Conservation (phyloP, 2,797 vertebrate genomes). For the Cirrhinus molitorella region DNA sequence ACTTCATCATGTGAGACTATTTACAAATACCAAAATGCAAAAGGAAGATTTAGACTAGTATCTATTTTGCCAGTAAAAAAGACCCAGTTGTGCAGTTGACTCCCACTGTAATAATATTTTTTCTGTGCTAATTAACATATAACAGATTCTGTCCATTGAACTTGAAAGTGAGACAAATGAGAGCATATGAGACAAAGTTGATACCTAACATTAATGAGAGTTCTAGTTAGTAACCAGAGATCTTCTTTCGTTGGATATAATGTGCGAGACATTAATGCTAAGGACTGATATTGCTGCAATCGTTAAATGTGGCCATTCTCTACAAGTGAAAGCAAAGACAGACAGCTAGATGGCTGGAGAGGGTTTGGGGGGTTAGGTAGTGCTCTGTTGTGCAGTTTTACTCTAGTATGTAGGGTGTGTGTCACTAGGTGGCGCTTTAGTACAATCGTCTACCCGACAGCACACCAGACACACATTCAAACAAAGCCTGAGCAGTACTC, state of each 20-base stretch:
- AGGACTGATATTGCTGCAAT: neutral
- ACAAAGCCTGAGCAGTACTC: slow-evolving; percentile 56
- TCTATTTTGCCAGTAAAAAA: neutral
- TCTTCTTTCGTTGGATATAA: neutral
- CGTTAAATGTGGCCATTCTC: neutral
- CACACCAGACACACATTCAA: slow-evolving; percentile 38
- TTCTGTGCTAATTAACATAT: neutral
- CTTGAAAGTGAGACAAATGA: neutral
- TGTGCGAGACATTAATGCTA: neutral
- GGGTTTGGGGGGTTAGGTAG: slow-evolving; percentile 36
- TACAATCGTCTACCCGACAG: slow-evolving; percentile 79
- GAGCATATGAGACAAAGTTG: neutral
- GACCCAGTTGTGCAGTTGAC: neutral
- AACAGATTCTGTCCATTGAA: neutral
- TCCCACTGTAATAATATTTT: neutral
- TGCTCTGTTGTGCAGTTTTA: slow-evolving; percentile 1
- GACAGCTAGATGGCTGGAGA: slow-evolving; percentile 8
- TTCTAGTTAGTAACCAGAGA: neutral
- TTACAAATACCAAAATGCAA: neutral
- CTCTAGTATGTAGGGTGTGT: neutral
- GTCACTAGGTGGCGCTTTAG: slow-evolving; percentile 96
- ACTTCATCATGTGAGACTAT: too few relatives aligned
- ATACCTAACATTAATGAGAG: neutral
- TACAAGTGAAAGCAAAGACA: neutral
- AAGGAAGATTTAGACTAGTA: neutral